Percentiles rank a stretch among this genome's conserved stretches.
phyloP scores from a whole-genome alignment of 2,797 vertebrate genomes.

The Scomberomorus guttatus region DNA sequence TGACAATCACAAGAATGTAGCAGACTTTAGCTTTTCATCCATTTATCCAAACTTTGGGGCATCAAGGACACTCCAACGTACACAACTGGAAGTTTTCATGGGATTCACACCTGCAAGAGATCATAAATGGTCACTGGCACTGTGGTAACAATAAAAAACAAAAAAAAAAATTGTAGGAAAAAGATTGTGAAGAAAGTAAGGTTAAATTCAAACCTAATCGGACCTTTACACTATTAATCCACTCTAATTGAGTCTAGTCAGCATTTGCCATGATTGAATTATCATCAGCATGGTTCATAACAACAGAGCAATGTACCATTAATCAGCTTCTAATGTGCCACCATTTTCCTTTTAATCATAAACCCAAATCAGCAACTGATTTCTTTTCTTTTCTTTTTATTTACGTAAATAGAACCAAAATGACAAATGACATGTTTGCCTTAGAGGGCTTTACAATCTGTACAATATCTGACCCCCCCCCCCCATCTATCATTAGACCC shows the following conservation, averaged over 20 bases:
- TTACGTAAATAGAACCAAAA: neutral
- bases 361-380: neutral
- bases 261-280: neutral
- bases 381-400: neutral
- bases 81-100: slow-evolving; percentile 6
- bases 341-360: neutral
- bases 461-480: neutral
- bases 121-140: neutral
- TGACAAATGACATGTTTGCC: neutral
- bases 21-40: neutral
- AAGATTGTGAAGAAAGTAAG: neutral
- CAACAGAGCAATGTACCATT: neutral
- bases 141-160: neutral
- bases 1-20: neutral
- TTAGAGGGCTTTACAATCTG: neutral
- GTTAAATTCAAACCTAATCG: neutral
- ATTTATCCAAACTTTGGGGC: neutral
- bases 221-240: neutral
- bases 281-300: neutral
- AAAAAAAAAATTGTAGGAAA: no score
- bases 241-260: neutral
- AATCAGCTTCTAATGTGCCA: neutral
- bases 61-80: neutral
- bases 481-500: neutral
- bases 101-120: neutral